phyloP scores from a whole-genome alignment of 2,888 invertebrate species.

The Masnerella sp. region DNA sequence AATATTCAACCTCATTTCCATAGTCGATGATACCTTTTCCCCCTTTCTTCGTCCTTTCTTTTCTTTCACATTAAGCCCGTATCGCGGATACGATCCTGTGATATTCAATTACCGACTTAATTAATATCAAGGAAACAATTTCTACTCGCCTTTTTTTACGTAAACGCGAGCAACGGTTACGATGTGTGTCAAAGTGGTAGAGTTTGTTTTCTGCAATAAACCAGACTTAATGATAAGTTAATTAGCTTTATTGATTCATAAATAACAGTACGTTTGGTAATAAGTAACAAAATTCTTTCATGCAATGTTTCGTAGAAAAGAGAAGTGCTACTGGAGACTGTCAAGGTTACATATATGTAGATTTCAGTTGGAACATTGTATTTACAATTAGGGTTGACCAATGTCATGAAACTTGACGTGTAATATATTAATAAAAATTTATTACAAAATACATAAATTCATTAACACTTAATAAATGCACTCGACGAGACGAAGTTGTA shows the following conservation, averaged over 20 bases:
- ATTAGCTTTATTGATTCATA: no score
- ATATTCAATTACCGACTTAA: slow-evolving; percentile 29
- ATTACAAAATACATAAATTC: slow-evolving; percentile 51
- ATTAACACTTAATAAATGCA: slow-evolving; percentile 30
- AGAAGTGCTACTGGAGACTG: no score
- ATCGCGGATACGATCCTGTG: slow-evolving; percentile 12
- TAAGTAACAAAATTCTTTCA: no score
- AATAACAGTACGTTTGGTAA: no score
- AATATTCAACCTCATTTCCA: slow-evolving; percentile 18
- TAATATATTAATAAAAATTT: slow-evolving; percentile 38
- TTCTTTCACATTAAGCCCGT: slow-evolving; percentile 1
- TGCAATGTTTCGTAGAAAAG: no score
- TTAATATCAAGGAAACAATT: slow-evolving; percentile 46
- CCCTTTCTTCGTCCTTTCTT: neutral
- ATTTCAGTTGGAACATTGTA: no score
- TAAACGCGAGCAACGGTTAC: slow-evolving; percentile 14
- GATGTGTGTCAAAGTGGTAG: slow-evolving; percentile 30
- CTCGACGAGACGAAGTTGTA: no score
- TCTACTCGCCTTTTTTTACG: slow-evolving; percentile 20
- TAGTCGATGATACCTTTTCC: slow-evolving; percentile 5
- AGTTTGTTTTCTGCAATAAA: no score
- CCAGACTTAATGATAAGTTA: no score
- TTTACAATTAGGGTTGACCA: no score
- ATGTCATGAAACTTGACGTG: slow-evolving; percentile 19
- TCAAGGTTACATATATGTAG: no score